Base-by-base conservation (phyloP, 2,113 vertebrate genomes). In the Bubo blakistoni region DNA sequence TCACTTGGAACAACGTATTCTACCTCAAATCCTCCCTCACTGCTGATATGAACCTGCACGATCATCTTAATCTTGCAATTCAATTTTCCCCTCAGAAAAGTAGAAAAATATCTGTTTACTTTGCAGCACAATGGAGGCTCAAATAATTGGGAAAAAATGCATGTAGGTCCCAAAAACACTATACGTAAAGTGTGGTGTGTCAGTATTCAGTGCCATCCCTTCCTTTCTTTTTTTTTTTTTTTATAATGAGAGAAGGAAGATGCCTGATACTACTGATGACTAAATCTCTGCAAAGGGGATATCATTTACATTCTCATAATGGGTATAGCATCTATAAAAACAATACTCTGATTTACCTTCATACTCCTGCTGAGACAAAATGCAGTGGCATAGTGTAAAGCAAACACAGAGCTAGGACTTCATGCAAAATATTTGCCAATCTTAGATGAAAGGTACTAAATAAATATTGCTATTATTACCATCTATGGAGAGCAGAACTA, bases 341-440 rank as follows among this genome's bases (percentile, higher is more conserved):
- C 38, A 81, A 21, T 79, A 38, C 6, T 62, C 22, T 52, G 38
- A 79, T 59, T 87, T 87, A 58, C 30, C 29, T 73, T 55, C 34
- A 25, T 69, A 38, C 55, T 70, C 86, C 80, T 72, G 73, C 73
- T 94, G 81, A 92, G 85, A 51, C 22, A 72, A 90, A 95, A 85
- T 71, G n/a, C 52, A 88, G 57, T 67, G 42, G 11, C 20, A 46
- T 54, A 74, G 57, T 87, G 47, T 76, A 69, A 91, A 93, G 61
- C 52, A 90, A 95, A 94, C 44, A 89, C 0, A 85, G 61, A 92
- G 11, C 52, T 77, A 38, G 32, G 27, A 59, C 24, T 95, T 88
- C 16, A 76, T 77, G 81, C 54, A 93, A 95, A 96, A 87, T 96
- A 92, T 92, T 94, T 96, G n/a, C 46, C 88, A 91, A 52, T 93